Evolutionary conservation across 2,113 vertebrate species (phyloP), one percentile per base, ranked within the genome.

Genomic region (Cettia cetti): DNA sequence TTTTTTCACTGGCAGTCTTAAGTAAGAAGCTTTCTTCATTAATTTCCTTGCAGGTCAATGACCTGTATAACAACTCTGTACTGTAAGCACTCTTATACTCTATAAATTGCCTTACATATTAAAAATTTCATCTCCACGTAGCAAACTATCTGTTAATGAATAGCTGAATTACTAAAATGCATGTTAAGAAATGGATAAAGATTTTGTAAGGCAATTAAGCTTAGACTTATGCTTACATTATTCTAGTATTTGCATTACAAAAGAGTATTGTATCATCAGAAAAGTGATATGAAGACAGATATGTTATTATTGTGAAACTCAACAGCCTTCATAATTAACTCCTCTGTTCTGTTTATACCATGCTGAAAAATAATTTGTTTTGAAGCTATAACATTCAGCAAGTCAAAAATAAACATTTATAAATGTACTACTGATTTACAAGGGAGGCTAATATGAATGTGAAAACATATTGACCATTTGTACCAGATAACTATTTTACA

Each of bases 111-210:
- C 68, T 95, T 92, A 75, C 74, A 30, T 91, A 83, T 89, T 92
- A 86, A 93, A 95, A 97, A 96, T 79, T 95, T 89, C 80, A 94
- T 95, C 92, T 94, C 54, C 63, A 30, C 9, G 63, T 61, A 76
- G 88, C 26, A 56, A 94, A 94, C 79, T 78, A 53, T 79, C 92
- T 74, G 44, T 89, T 95, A 91, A 96, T 94, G 95, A 97, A 89
- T 37, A 94, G 87, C 15, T 52, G 75, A 93, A 54, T 68, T 44
- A 86, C 49, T 77, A 72, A 93, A 96, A 94, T 27, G 39, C 42
- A 10, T 77, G 91, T 61, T 97, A 77, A 96, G 71, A 90, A 92
- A 89, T 79, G 50, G 92, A 86, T 78, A 54, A 75, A 39, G 89
- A 70, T 78, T 94, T 94, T 89, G 56, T 20, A 72, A 91, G 39